Percentiles rank a stretch among this genome's conserved stretches.
Evolutionary conservation across 2,113 vertebrate species (phyloP).

Genomic region (Pedionomus torquatus): DNA sequence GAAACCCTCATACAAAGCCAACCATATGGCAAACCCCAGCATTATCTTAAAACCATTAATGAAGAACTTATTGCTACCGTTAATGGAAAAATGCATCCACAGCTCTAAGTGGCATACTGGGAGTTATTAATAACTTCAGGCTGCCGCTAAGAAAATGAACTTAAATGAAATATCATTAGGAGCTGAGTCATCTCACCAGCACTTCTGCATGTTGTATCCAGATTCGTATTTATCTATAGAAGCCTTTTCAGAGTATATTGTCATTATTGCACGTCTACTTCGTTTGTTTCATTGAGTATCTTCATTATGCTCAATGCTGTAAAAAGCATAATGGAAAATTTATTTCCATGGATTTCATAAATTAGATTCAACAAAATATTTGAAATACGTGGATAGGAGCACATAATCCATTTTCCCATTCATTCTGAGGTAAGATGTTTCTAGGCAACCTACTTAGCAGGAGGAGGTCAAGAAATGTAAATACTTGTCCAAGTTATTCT

Average conservation of each 20-base stretch:
- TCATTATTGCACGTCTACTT: neutral
- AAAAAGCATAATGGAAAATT: neutral
- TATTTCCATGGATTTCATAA: neutral
- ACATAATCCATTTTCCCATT: neutral
- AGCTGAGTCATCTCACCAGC: neutral
- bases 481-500: neutral
- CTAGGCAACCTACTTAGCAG: neutral
- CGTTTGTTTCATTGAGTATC: neutral
- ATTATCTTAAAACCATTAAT: constrained; percentile 51
- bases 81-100: constrained; percentile 15
- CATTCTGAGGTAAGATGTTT: neutral
- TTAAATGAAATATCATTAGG: constrained; percentile 32
- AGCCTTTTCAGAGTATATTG: neutral
- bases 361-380: neutral
- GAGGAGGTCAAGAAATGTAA: neutral
- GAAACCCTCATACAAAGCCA: constrained; percentile 24
- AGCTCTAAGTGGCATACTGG: neutral
- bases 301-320: neutral
- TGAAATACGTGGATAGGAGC: neutral
- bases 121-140: constrained; percentile 29
- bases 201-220: neutral
- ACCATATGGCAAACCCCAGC: constrained; percentile 44
- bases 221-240: neutral
- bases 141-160: constrained; percentile 30
- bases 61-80: neutral